These are phyloP conservation scores for Bellardia bayeri DNA, from an alignment of 2,888 invertebrate species.

Conservation along the genomic window DNA sequence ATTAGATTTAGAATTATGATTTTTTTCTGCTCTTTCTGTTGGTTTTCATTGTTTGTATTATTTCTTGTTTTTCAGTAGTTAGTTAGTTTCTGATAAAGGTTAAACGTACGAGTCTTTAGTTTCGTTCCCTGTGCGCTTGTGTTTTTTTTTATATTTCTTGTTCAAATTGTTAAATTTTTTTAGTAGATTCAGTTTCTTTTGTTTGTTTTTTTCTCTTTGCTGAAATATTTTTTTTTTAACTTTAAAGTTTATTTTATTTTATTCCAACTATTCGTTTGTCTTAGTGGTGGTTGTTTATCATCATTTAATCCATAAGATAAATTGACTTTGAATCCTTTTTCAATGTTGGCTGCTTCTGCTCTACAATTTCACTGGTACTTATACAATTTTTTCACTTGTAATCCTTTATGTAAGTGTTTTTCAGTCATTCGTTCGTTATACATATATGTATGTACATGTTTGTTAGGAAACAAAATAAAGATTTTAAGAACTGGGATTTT, in stretches of 20 bases:
- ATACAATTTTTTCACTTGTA: conserved; percentile 60
- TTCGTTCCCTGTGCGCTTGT: neutral
- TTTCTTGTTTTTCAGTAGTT: conserved; percentile 14
- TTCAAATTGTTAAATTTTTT: conserved; percentile 55
- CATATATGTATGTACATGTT: conserved; percentile 33
- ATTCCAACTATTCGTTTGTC: neutral
- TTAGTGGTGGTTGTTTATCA: conserved; percentile 69
- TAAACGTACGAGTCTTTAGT: conserved; percentile 52
- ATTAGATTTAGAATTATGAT: conserved; percentile 35
- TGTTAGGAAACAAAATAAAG: conserved; percentile 11
- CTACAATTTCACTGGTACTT: conserved; percentile 40
- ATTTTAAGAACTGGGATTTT: conserved; percentile 51
- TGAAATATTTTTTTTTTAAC: conserved; percentile 23
- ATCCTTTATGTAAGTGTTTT: conserved; percentile 61
- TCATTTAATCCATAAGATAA: conserved; percentile 75
- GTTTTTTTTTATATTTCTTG: conserved; percentile 28
- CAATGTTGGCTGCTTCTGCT: conserved; percentile 59
- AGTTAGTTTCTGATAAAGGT: conserved; percentile 47
- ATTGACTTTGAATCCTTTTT: conserved; percentile 74
- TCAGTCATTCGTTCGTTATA: conserved; percentile 15
- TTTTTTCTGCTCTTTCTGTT: conserved; percentile 7
- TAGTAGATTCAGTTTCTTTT: conserved; percentile 31
- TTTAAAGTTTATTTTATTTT: conserved; percentile 24
- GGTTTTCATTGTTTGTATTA: neutral
- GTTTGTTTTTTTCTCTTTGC: conserved; percentile 11